Percentiles rank a stretch among this genome's conserved stretches.
Evolutionary conservation across 92 coral and sea anemone genomes (phyloP).

Genomic region (Ricordea florida): DNA sequence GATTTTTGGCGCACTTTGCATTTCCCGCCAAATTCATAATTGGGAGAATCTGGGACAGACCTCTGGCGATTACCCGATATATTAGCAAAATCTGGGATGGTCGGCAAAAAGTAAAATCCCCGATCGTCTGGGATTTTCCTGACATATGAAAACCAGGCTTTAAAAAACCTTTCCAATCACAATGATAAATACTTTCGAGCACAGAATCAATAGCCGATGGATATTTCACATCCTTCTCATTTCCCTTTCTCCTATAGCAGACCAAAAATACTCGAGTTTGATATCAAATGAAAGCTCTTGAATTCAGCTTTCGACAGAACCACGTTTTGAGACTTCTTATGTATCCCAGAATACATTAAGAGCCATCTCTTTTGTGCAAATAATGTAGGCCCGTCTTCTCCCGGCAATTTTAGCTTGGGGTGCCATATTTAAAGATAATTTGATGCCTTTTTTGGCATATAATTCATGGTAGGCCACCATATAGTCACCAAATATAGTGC

Average conservation of each 20-base stretch:
- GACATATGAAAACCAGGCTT: too few relatives aligned
- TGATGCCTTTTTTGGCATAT: constrained; percentile 24
- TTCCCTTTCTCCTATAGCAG: not conserved
- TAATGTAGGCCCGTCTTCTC: constrained; percentile 17
- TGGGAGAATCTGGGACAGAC: too few relatives aligned
- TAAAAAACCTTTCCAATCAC: not conserved
- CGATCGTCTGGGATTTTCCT: too few relatives aligned
- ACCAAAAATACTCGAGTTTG: constrained; percentile 17
- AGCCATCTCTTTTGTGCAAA: not conserved
- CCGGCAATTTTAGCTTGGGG: constrained; percentile 13
- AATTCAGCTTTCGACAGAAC: constrained; percentile 1
- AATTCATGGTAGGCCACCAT: too few relatives aligned
- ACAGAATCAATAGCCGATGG: not conserved
- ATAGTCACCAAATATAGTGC: too few relatives aligned
- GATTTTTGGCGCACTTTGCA: too few relatives aligned
- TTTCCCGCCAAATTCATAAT: too few relatives aligned
- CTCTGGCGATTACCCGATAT: too few relatives aligned
- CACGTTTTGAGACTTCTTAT: constrained; percentile 1
- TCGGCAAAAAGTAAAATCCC: too few relatives aligned
- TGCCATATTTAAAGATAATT: constrained; percentile 27
- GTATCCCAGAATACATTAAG: constrained; percentile 10
- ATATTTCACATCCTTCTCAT: not conserved
- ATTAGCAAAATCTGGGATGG: too few relatives aligned
- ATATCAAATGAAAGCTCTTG: constrained; percentile 19
- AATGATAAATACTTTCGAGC: not conserved